Evolutionary conservation across 2,888 invertebrate genomes (phyloP), one percentile per base, ranked within the genome.

Genomic region (Sinotaia quadrata): DNA sequence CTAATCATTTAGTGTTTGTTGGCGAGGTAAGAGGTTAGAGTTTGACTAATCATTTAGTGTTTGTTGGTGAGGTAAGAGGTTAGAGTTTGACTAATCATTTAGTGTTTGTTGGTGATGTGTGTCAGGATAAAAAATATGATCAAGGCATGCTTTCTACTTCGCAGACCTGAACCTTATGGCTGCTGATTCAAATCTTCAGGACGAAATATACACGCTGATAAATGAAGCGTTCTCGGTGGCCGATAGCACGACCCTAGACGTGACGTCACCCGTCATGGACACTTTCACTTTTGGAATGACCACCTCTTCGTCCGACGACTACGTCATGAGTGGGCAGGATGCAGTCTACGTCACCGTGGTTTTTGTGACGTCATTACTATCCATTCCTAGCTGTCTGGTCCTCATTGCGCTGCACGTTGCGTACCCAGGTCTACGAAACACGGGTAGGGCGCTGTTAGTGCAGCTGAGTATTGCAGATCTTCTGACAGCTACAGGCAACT

Each of bases 381-480:
- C 82, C 18, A 74, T 81, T n/a, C 12, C 79, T 7, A 78, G 79
- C 12, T 72, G 75, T 44, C 7, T 74, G 29, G 27, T 74, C 24
- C 69, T 80, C 27, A 68, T 80, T 21, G 36, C 60, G 12, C 67
- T 72, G 18, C 77, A 75, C 67, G 58, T 67, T 4, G 24, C 51
- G 7, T 73, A 73, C 67, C 59, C 34, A n/a, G 73, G 70, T 21
- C 63, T 79, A 12, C 71, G 80, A 27, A 80, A 72, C 7, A 74
- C 70, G 18, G 76, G 79, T 5, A 65, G 78, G 57, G 69, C 67
- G n/a, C 72, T 81, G 58, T 66, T 82, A 12, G 69, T 79, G 4
- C 78, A 69, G 52, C 75, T 81, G 8, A 74, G 74, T 8, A 54
- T 81, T 18, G 76, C 79, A 2, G 78, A 81, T 44, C 65, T 78